Base-by-base conservation (phyloP, 2,113 vertebrate species). In the Hemiprocne comata region DNA sequence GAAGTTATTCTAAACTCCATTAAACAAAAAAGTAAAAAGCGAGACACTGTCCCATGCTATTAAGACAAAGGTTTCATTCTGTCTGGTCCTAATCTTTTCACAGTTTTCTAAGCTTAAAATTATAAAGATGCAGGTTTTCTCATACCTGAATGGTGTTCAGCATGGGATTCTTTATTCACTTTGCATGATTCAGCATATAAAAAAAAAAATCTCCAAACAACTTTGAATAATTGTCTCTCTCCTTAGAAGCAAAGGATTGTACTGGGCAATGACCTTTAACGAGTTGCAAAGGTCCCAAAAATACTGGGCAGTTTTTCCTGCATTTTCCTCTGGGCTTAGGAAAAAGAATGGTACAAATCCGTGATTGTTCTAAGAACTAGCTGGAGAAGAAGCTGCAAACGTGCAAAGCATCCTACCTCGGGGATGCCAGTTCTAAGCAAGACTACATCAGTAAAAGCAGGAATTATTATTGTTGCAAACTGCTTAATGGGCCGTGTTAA, bases 301-400 rank as follows among this genome's bases (percentile, higher is more conserved):
- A 48, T 15, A 89, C 38, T 93, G 66, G 46, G 83, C 85, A 94
- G 58, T 51, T 73, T 89, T 87, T 88, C 76, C 58, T 85, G 83
- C 84, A 78, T 76, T 86, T 75, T 86, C 88, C 73, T 89, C 61
- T 85, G 80, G 57, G 83, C 48, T 89, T 72, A 73, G 36, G 50
- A 75, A 89, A 88, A 94, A 60, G 28, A 69, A 92, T 0, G 15
- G 81, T 86, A 91, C 20, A 92, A 92, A 84, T 28, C 9, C 28
- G 17, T 16, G 25, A 76, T 2, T 85, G 70, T 89, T 89, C 73
- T 87, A 85, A 73, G 83, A 94, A 61, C 50, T 48, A 57, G 54
- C 36, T 93, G 84, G 90, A 97, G 73, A 84, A 92, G 73, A 90
- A 93, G 81, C 62, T 42, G 80, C 73, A 84, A 93, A 94, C 2